A percentile compares a stretch with the other conserved stretches of the same genome.
These are phyloP conservation scores for Papilio demoleus DNA, from an alignment of 2,888 invertebrate genomes.

Conservation along the genomic window DNA sequence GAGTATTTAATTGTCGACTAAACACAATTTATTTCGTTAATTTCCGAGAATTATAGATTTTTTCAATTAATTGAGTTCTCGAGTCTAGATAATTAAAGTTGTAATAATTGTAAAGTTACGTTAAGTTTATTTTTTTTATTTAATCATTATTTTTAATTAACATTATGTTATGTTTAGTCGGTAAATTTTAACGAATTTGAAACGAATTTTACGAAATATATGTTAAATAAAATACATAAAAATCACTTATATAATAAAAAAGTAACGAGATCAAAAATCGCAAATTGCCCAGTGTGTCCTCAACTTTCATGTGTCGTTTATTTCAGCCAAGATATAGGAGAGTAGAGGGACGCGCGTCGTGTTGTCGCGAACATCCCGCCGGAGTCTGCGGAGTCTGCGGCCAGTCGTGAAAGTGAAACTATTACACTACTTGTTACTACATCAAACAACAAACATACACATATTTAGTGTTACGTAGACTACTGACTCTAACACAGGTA, in stretches of 20 bases:
- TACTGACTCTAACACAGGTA: not conserved
- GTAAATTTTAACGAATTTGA: no score
- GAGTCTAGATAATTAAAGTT: no score
- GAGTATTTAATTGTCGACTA: no score
- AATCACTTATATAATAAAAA: not conserved
- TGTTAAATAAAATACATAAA: not conserved
- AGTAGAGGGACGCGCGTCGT: not conserved
- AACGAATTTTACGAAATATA: no score
- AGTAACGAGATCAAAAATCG: not conserved
- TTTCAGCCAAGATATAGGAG: not conserved
- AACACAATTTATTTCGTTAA: no score
- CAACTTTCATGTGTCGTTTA: not conserved
- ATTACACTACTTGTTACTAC: not conserved
- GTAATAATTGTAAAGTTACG: no score
- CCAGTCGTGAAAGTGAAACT: conserved; percentile 1
- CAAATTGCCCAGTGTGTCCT: not conserved
- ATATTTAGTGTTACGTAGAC: not conserved
- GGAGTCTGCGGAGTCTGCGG: not conserved
- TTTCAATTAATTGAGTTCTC: no score
- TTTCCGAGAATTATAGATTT: no score
- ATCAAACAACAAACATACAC: not conserved
- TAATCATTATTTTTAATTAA: no score
- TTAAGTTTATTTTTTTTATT: no score
- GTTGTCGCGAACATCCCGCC: not conserved
- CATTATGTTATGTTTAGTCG: no score